These are phyloP conservation scores for Elgaria multicarinata DNA, from an alignment of 2,113 vertebrate genomes.

Conservation along the genomic window DNA sequence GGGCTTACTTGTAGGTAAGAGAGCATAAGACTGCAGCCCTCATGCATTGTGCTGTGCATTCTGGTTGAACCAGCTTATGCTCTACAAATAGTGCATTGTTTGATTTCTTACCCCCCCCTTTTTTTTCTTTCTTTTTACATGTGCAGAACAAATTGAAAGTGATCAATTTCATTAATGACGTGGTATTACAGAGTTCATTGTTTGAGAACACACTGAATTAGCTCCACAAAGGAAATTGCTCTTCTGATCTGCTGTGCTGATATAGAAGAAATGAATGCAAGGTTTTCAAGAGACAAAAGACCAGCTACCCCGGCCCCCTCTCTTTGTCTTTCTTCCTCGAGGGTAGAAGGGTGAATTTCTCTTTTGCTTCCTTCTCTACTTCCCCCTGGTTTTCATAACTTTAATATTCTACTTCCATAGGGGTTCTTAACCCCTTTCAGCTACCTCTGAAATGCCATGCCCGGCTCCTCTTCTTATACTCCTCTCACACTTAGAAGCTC, in stretches of 20 bases:
- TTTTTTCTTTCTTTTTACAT: neutral
- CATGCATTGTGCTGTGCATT: neutral
- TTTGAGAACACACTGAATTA: slow-evolving; percentile 44
- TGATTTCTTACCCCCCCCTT: neutral
- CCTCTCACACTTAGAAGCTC: neutral
- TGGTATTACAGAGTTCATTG: slow-evolving; percentile 21
- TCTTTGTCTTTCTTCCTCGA: neutral
- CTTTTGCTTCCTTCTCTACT: neutral
- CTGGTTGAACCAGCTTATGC: neutral
- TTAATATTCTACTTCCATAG: neutral
- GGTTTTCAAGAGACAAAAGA: slow-evolving; percentile 21
- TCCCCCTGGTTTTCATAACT: neutral
- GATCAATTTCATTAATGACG: slow-evolving; percentile 34
- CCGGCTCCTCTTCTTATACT: neutral
- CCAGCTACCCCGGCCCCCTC: neutral
- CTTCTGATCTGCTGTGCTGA: slow-evolving; percentile 20
- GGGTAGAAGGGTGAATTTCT: neutral
- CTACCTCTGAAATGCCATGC: neutral
- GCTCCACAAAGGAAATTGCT: slow-evolving; percentile 39
- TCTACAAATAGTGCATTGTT: neutral
- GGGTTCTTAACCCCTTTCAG: neutral
- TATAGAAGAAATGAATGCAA: slow-evolving; percentile 11
- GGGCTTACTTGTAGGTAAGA: neutral
- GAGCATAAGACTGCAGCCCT: neutral
- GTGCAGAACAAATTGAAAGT: slow-evolving; percentile 46